Evolutionary conservation across 2,113 vertebrate species (phyloP).

Genomic region (Cyanoderma ruficeps): DNA sequence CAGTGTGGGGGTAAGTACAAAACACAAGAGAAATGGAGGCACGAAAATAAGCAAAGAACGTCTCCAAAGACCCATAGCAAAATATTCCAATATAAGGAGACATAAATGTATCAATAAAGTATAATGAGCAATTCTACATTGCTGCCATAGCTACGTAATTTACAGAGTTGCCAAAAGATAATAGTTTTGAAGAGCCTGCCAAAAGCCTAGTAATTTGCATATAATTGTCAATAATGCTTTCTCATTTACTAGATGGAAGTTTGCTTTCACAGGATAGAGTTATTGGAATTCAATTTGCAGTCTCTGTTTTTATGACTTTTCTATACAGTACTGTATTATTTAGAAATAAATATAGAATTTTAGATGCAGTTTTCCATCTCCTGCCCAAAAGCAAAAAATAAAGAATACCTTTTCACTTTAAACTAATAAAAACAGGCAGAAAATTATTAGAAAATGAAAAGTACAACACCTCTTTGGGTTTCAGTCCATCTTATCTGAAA

Average conservation of each 20-base stretch:
- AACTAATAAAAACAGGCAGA: constrained; percentile 8
- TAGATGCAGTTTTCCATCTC: constrained; percentile 5
- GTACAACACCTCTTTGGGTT: neutral
- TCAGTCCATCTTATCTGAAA: neutral
- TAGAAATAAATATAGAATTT: constrained; percentile 53
- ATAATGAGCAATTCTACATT: constrained; percentile 59
- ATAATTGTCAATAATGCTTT: constrained; percentile 65
- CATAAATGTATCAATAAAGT: constrained; percentile 46
- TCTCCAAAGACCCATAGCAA: neutral
- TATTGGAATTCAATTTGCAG: constrained; percentile 68
- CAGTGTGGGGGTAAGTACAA: constrained; percentile 3
- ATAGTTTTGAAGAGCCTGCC: constrained; percentile 58
- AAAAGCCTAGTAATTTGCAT: constrained; percentile 66
- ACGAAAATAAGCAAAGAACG: neutral
- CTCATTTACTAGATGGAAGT: constrained; percentile 59
- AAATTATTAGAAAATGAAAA: neutral
- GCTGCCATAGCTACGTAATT: constrained; percentile 56
- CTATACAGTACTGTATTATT: constrained; percentile 53
- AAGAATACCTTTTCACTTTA: neutral
- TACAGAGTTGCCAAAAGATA: constrained; percentile 63
- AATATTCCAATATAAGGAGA: neutral
- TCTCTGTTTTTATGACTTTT: constrained; percentile 59
- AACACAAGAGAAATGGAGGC: neutral
- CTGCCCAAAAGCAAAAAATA: constrained; percentile 10
- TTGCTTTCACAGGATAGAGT: constrained; percentile 56